Evolutionary conservation across 1,140 invertebrate species (phyloP), one percentile per base, ranked within the genome.

Genomic region (Propsilocerus akamusi): DNA sequence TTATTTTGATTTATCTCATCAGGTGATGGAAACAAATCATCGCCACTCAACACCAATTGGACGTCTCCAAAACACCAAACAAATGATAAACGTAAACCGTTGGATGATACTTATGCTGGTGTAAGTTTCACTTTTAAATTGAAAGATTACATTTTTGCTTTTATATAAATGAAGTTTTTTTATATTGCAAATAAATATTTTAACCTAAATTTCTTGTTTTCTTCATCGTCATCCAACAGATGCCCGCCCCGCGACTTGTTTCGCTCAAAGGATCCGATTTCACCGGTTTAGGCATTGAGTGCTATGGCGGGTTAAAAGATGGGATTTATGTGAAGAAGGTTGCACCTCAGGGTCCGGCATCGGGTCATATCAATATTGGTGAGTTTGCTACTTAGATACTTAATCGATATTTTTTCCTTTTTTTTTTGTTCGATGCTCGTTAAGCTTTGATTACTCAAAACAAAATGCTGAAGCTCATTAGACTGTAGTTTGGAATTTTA

Each of bases 261-360:
- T 76, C 79, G 51, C 68, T 93, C 46, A 77, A 80, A 59, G 87
- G 87, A 37, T 77, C 83, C 37, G 88, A 92, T 66, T 90, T 92
- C 68, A 89, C 87, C 1, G 89, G 90, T 0, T 70, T 94, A 0
- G 89, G 89, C n/a, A 86, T 93, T 66, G 83, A 86, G 59, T 83
- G 92, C 41, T 81, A 78, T 48, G 90, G 89, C 4, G 90, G 87
- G 57, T 88, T 90, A 74, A 69, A 82, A 50, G 86, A 93, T 54
- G 90, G 89, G 1, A 90, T 93, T 50, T 87, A 79, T 59, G 78
- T 93, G 24, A 88, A 86, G 61, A 86, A 90, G 55, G 78, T 94
- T 2, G 71, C 90, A 14, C 80, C 87, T 58, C 77, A 83, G 52
- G 89, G 89, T 1, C 89, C 89, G 0, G 90, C 90, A 1, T 83